Evolutionary conservation across 2,797 vertebrate species (phyloP), one percentile per base, ranked within the genome.

Genomic region (Acanthornis magna): DNA sequence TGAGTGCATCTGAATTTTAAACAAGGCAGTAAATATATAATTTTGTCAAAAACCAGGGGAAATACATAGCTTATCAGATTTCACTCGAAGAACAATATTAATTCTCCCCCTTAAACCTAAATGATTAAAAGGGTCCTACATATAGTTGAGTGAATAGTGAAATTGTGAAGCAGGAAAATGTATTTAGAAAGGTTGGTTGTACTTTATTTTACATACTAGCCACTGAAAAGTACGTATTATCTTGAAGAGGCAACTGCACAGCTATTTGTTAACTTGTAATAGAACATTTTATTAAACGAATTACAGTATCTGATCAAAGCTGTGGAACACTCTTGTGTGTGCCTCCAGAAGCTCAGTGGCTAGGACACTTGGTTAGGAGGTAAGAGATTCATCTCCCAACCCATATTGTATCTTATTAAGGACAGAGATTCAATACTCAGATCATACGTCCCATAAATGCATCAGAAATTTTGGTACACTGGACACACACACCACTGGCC

Each of bases 1-100:
- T 67, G 42, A 91, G 36, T 54, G 79, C 26, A 86, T 67, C 53
- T 86, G 76, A 91, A 90, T 85, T 90, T 91, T 70, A 90, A 92
- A 73, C 34, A 55, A 45, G 54, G 58, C 42, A 48, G 54, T 50
- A 85, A 90, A 92, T 60, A 89, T 0, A 66, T 36, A 78, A 81
- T 93, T 95, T 88, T 70, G 42, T 88, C 34, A 79, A 90, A 91
- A 93, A 79, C 0, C 36, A 82, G 7, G 48, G 48, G 38, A 93
- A 92, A 88, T 58, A 54, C 14, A 84, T 3, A 84, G 14, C 19
- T 95, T 92, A 90, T 40, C 62, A 88, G 63, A 94, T 85, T 91
- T 91, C 42, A 61, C 85, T 38, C 54, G 71, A 83, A 72, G 26
- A 88, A 38, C 45, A 83, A 7, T 50, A 91, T 81, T 78, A 78